phyloP scores from a whole-genome alignment of 2,113 vertebrate species.

The Laterallus jamaicensis region DNA sequence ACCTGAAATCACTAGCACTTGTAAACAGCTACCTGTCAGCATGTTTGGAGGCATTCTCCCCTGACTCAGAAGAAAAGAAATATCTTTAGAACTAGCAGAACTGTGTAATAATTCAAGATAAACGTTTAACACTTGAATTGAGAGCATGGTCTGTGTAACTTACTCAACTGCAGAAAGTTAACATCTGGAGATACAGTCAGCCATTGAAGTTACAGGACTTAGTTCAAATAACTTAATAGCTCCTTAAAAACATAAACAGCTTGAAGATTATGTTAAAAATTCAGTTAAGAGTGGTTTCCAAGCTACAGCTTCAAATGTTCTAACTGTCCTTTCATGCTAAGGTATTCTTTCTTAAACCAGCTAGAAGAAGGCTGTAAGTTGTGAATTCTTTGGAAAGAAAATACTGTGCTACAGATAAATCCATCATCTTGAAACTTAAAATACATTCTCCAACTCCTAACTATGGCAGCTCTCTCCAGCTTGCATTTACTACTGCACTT shows the following conservation, averaged over 20 bases:
- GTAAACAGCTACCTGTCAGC: not conserved
- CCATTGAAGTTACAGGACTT: not conserved
- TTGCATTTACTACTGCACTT: not conserved
- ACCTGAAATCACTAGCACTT: constrained; percentile 6
- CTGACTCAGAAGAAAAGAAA: not conserved
- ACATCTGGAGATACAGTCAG: not conserved
- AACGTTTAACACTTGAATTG: not conserved
- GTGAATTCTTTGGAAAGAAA: not conserved
- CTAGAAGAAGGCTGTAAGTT: not conserved
- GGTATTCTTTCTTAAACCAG: not conserved
- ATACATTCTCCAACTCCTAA: not conserved
- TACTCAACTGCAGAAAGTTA: not conserved
- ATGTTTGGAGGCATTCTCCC: not conserved
- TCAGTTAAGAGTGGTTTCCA: not conserved
- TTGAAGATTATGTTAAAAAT: not conserved
- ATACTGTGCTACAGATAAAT: not conserved
- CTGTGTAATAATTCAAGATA: not conserved
- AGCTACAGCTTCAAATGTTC: not conserved
- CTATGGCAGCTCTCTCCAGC: not conserved
- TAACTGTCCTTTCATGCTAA: not conserved
- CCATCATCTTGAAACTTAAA: not conserved
- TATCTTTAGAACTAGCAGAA: not conserved
- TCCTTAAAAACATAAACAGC: not conserved
- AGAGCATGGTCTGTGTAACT: not conserved
- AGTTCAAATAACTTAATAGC: not conserved